Evolutionary conservation across 1,140 invertebrate genomes (phyloP), one percentile per base, ranked within the genome.

Genomic region (Eriosoma lanigerum): DNA sequence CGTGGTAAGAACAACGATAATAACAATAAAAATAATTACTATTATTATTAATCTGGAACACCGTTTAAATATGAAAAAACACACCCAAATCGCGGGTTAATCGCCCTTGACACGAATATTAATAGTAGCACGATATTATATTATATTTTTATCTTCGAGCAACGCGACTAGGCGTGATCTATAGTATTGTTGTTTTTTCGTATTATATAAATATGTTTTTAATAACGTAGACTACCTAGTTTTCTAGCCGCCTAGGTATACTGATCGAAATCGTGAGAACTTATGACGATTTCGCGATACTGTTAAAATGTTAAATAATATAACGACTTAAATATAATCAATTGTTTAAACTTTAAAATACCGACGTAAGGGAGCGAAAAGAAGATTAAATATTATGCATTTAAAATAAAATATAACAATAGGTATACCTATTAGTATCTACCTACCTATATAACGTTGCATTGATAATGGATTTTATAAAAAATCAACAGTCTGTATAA

Each of bases 41-140:
- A 44, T 38, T 72, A 58, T 56, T 73, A 73, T 73, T 38, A 75
- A 44, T 50, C 44, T 60, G 48, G 75, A 62, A 78, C 44, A 60
- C 54, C 21, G 44, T 13, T 44, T 44, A 58, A 58, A 75, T 56
- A 46, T 29, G 46, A 60, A 76, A 66, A 78, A 46, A 78, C 75
- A 78, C 75, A 46, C 75, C 75, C 75, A 48, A 78, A 62, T 78
- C 75, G 15, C 56, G 58, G 56, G 17, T 62, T 46, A 78, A 62
- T 78, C 75, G 75, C 38, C 75, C 75, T 78, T 78, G 75, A 78
- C 75, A 78, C 21, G 75, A 60, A 46, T 78, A 78, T 78, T 78
- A 62, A 78, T 78, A 60, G 56, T 48, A 38, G 54, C 75, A 60
- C 56, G 75, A 76, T 26, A 76, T 75, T 52, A 52, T 72, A 46